Percentiles rank a stretch among this genome's conserved stretches.
Conservation (phyloP, 2,113 vertebrate species). For the Caretta caretta region DNA sequence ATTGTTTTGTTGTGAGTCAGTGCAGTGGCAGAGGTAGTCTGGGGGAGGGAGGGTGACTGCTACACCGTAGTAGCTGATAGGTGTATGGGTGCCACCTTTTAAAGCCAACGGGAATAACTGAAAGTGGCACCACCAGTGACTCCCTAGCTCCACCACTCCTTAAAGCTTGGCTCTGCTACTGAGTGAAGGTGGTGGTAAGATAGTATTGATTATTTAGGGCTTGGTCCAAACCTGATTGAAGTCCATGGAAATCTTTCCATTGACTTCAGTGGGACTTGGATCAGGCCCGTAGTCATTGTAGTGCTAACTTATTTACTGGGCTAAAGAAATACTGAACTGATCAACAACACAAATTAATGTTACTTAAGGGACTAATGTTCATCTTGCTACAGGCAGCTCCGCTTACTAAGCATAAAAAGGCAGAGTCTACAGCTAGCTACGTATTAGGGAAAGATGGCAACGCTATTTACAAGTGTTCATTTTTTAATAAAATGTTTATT, state of each 20-base stretch:
- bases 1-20: not conserved
- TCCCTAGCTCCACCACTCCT: not conserved
- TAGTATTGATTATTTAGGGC: not conserved
- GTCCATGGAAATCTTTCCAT: not conserved
- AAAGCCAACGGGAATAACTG: not conserved
- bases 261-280: conserved; percentile 7
- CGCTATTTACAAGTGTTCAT: rapidly evolving
- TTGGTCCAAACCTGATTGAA: conserved; percentile 20
- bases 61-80: not conserved
- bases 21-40: not conserved
- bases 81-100: not conserved
- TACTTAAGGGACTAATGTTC: not conserved
- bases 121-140: not conserved
- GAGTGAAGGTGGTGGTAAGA: conserved; percentile 18
- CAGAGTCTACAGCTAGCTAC: not conserved
- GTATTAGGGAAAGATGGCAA: not conserved
- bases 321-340: not conserved
- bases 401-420: not conserved
- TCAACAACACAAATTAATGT: not conserved
- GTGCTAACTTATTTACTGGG: not conserved
- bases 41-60: not conserved
- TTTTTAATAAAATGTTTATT: not conserved
- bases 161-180: not conserved
- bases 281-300: not conserved
- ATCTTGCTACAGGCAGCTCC: not conserved